A percentile compares a stretch with the other conserved stretches of the same genome.
Conservation (phyloP, 2,888 invertebrate species). For the Dryadula phaetusa region DNA sequence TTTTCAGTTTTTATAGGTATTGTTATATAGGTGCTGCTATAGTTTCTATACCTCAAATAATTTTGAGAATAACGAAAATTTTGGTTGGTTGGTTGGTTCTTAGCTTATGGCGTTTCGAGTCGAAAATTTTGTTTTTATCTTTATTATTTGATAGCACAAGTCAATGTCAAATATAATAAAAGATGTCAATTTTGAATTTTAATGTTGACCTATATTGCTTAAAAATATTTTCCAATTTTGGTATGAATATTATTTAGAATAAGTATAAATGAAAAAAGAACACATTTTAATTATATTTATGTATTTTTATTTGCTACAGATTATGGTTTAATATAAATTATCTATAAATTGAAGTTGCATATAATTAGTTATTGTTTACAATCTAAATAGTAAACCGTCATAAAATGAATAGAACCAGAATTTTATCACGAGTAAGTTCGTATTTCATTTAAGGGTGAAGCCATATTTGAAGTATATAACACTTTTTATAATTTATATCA, state of each 20-base stretch:
- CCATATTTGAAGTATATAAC: background rate
- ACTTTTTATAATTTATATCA: background rate
- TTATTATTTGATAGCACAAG: background rate
- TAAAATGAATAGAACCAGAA: conserved; percentile 37
- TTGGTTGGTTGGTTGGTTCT: too few relatives aligned
- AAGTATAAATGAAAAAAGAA: background rate
- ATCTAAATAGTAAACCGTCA: background rate
- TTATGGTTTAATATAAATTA: background rate
- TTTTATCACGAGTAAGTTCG: conserved; percentile 36
- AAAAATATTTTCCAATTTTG: conserved; percentile 5
- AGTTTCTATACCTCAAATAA: too few relatives aligned
- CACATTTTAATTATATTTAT: background rate
- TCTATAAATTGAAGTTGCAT: background rate
- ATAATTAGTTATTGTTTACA: background rate
- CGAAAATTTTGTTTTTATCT: too few relatives aligned
- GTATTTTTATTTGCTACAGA: background rate
- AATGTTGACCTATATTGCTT: too few relatives aligned
- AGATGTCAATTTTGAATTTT: background rate
- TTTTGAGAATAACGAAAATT: too few relatives aligned
- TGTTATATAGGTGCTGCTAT: too few relatives aligned
- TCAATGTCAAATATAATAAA: conserved; percentile 6
- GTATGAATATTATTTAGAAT: background rate
- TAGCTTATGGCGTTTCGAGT: too few relatives aligned
- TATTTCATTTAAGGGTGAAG: background rate
- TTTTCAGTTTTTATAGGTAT: too few relatives aligned